Conservation (phyloP, 2,888 invertebrate genomes). For the Slavum lentiscoides region DNA sequence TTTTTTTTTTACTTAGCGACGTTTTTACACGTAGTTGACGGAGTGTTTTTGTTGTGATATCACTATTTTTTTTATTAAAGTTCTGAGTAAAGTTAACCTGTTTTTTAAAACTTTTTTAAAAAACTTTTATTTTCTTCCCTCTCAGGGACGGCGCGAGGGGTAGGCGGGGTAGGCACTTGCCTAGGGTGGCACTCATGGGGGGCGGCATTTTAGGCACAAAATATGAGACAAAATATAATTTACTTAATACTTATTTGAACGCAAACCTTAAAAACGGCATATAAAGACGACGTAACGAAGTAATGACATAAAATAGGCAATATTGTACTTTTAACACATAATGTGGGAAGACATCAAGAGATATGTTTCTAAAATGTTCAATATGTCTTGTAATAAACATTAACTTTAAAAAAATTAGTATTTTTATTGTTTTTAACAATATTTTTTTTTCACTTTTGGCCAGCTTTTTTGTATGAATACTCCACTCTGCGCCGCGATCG, state of each 20-base stretch:
- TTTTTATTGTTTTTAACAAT: conserved; percentile 6
- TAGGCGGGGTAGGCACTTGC: too few relatives aligned
- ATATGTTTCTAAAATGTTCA: conserved; percentile 16
- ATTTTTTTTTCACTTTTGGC: conserved; percentile 5
- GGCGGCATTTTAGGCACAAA: too few relatives aligned
- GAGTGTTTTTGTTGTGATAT: too few relatives aligned
- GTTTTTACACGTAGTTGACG: too few relatives aligned
- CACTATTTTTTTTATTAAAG: too few relatives aligned
- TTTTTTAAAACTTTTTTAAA: too few relatives aligned
- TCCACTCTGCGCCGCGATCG: background rate
- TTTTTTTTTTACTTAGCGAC: too few relatives aligned
- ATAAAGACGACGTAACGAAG: background rate
- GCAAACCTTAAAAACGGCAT: background rate
- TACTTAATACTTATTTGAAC: background rate
- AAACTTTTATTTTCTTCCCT: too few relatives aligned
- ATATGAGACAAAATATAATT: too few relatives aligned
- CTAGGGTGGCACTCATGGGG: too few relatives aligned
- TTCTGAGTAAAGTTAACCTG: too few relatives aligned
- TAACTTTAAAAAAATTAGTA: conserved; percentile 19
- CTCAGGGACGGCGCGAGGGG: too few relatives aligned
- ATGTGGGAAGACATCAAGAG: background rate
- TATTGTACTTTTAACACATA: conserved; percentile 6
- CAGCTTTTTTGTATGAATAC: conserved; percentile 1
- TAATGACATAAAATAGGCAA: conserved; percentile 5
- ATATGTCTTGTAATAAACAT: conserved; percentile 4